These are phyloP conservation scores for Drosophila percnosoma DNA, from an alignment of 2,888 invertebrate species.

Conservation along the genomic window DNA sequence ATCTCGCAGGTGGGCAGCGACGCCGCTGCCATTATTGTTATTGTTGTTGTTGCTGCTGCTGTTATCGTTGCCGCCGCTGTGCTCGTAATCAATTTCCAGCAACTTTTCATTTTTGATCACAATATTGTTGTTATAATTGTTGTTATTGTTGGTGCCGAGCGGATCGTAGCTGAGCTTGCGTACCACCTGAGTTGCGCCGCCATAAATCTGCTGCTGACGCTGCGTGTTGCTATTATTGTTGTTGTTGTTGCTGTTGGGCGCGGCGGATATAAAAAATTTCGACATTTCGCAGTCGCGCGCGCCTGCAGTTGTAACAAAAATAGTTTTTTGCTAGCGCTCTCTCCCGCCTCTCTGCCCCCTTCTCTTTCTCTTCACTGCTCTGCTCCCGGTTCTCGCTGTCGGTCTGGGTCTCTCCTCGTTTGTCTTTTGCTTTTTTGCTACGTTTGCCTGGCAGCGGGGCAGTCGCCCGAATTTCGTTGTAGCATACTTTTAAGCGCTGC, in stretches of 20 bases:
- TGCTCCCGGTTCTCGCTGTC: constrained; percentile 1
- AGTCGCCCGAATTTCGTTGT: constrained; percentile 33
- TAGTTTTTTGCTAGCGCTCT: constrained; percentile 35
- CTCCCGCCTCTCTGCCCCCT: constrained; percentile 7
- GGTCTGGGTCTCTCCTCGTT: constrained; percentile 10
- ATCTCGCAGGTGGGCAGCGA: constrained; percentile 89
- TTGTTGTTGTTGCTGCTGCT: constrained; percentile 45
- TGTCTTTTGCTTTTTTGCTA: constrained; percentile 52
- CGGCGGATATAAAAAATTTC: constrained; percentile 78
- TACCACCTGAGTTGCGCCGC: constrained; percentile 61
- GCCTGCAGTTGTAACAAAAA: constrained; percentile 49
- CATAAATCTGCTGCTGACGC: constrained; percentile 59
- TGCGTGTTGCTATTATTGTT: constrained; percentile 48
- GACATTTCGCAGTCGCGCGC: constrained; percentile 76
- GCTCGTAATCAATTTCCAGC: constrained; percentile 62
- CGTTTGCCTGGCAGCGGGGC: constrained; percentile 52
- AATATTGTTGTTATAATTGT: constrained; percentile 60
- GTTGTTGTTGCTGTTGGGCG: constrained; percentile 68
- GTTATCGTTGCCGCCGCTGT: constrained; percentile 52
- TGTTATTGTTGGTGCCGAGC: constrained; percentile 42
- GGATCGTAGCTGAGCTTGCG: constrained; percentile 76
- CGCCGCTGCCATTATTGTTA: constrained; percentile 51
- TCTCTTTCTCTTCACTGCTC: constrained; percentile 14
- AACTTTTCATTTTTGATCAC: constrained; percentile 68
- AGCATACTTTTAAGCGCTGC: constrained; percentile 69